Conservation (phyloP, 1,140 invertebrate genomes). For the Harpegnathos saltator region DNA sequence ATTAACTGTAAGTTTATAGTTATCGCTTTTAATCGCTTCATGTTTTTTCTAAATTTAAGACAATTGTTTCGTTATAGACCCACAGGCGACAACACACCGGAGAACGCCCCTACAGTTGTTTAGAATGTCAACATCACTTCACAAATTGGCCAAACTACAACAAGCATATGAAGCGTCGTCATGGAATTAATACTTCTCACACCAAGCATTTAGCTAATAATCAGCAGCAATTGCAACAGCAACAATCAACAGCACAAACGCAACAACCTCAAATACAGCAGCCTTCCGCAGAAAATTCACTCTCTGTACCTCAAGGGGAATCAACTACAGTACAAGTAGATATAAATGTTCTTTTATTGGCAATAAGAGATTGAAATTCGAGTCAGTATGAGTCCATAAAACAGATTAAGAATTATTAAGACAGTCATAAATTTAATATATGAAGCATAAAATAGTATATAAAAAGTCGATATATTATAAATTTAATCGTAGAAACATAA, state of each 20-base stretch:
- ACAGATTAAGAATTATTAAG: too few relatives aligned
- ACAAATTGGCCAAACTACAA: conserved; percentile 93
- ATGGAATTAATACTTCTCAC: conserved; percentile 87
- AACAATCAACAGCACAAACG: conserved; percentile 73
- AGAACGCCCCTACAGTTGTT: conserved; percentile 87
- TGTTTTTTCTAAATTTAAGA: conserved; percentile 10
- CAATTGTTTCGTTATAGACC: conserved; percentile 80
- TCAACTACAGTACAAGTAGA: conserved; percentile 79
- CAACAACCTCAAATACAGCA: conserved; percentile 63
- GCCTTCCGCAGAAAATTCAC: conserved; percentile 48
- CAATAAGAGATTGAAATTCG: not conserved
- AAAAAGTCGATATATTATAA: too few relatives aligned
- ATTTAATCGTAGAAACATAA: too few relatives aligned
- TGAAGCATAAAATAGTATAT: too few relatives aligned
- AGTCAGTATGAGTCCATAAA: too few relatives aligned
- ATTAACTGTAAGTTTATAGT: conserved; percentile 84
- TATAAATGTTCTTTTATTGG: conserved; percentile 17
- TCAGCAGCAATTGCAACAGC: conserved; percentile 74
- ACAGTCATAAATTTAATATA: too few relatives aligned
- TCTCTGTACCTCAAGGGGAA: conserved; percentile 72
- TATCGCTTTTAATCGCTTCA: conserved; percentile 1
- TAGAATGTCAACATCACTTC: conserved; percentile 89
- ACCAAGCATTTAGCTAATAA: conserved; percentile 79
- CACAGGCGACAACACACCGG: conserved; percentile 89
- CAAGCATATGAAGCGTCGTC: conserved; percentile 91